These are phyloP conservation scores for Cephus rjabovi DNA, from an alignment of 2,888 invertebrate species.

Conservation along the genomic window DNA sequence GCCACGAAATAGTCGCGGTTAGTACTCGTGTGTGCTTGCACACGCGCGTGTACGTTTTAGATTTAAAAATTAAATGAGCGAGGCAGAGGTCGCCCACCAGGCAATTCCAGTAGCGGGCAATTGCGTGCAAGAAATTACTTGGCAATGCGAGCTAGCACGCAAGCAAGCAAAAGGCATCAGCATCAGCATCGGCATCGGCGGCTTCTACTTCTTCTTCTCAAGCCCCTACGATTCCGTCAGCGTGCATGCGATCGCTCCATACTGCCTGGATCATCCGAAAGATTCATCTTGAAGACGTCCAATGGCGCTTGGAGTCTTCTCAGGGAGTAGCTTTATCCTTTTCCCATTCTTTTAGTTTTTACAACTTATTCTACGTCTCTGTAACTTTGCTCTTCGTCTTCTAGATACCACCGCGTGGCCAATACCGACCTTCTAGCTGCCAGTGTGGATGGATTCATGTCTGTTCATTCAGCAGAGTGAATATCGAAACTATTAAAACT, in stretches of 20 bases:
- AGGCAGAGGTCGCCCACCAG: conserved; percentile 59
- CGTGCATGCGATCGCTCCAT: conserved; percentile 43
- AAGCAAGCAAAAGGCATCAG: conserved; percentile 35
- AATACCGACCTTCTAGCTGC: neutral
- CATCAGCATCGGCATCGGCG: neutral
- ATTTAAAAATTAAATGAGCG: conserved; percentile 60
- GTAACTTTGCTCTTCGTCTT: neutral
- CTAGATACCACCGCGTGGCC: neutral
- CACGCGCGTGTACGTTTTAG: conserved; percentile 37
- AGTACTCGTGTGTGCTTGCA: neutral
- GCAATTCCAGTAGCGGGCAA: conserved; percentile 64
- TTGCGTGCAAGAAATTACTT: conserved; percentile 65
- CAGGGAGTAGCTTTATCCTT: neutral
- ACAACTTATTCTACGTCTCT: neutral
- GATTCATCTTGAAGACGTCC: conserved; percentile 7
- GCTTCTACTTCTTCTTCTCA: conserved; percentile 13
- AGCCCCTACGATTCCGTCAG: conserved; percentile 50
- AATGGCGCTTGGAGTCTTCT: neutral
- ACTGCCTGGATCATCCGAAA: conserved; percentile 7
- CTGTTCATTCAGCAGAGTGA: neutral
- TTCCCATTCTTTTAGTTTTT: neutral
- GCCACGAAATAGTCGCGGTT: neutral
- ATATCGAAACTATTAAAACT: neutral
- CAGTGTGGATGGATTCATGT: neutral
- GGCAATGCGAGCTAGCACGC: conserved; percentile 58